phyloP scores from a whole-genome alignment of 1,140 invertebrate genomes.

The Ostrea denselamellosa region DNA sequence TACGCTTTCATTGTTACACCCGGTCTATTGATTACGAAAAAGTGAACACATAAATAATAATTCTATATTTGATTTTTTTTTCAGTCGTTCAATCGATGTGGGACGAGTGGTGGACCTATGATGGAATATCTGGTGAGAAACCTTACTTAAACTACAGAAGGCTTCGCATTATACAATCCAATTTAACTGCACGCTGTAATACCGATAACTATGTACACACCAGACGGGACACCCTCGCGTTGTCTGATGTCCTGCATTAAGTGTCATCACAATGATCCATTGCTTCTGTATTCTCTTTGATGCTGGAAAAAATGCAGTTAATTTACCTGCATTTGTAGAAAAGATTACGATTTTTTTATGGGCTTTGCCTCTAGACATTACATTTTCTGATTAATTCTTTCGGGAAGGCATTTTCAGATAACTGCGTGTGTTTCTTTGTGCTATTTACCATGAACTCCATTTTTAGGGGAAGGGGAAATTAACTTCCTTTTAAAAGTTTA shows the following conservation, averaged over 20 bases:
- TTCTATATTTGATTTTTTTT: neutral
- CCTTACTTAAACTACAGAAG: neutral
- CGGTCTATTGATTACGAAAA: too few relatives aligned
- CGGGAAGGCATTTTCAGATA: neutral
- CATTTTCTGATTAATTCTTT: slow-evolving; percentile 21
- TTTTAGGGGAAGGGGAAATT: too few relatives aligned
- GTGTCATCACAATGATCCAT: neutral
- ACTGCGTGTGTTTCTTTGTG: neutral
- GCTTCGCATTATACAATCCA: neutral
- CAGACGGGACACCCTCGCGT: neutral
- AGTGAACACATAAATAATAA: neutral
- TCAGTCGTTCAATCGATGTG: neutral
- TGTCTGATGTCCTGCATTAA: neutral
- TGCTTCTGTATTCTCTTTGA: slow-evolving; percentile 19
- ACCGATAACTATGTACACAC: neutral
- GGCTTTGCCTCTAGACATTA: neutral
- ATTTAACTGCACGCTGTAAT: neutral
- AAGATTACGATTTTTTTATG: neutral
- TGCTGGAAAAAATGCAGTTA: slow-evolving; percentile 1
- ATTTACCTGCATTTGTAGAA: slow-evolving; percentile 6
- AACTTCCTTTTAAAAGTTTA: too few relatives aligned
- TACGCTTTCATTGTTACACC: neutral
- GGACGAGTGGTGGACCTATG: slow-evolving; percentile 25
- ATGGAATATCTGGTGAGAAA: slow-evolving; percentile 12
- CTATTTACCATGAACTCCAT: too few relatives aligned